Evolutionary conservation across 2,113 vertebrate genomes (phyloP), one percentile per base, ranked within the genome.

Genomic region (Phycodurus eques): DNA sequence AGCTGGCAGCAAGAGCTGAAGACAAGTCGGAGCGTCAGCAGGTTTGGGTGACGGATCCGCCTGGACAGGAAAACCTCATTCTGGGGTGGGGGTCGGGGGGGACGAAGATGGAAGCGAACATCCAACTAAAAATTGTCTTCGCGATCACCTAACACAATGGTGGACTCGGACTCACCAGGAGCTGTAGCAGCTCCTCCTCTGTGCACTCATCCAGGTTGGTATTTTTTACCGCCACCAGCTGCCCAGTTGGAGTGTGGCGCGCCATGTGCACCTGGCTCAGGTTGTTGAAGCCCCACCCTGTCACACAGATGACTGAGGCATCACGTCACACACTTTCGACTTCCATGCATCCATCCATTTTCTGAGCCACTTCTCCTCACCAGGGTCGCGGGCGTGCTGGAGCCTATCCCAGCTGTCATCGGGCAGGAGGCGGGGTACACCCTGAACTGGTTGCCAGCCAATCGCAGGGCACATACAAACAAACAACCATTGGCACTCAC

Each of bases 181-280:
- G 94, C 78, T 95, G 94, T 88, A 94, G 92, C 73, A 99, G 88
- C 78, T 95, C 95, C 71, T 99, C 97, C 82, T 98, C 96, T 0
- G 94, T 95, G 88, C 96, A 98, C 77, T 93, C 93, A 67, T 99
- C 98, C 85, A 99, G 89, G 86, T 99, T 95, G 82, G 97, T 99
- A 74, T 94, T 95, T 88, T 94, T 97, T 75, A 96, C 78, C 2
- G 95, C 96, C 79, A 98, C 95, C 85, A 94, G 93, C 54, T 89
- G 93, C 71, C 95, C 95, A 2, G 96, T 95, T 9, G 96, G 96
- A 17, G 88, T 91, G 78, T 99, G 96, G 17, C 94, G 94, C 1
- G 95, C 96, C 88, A 98, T 94, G 87, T 92, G 93, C 79, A 99
- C 91, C 79, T 93, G 94, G 87, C 95, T 98, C 91, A 97, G 88